Evolutionary conservation across 2,113 vertebrate species (phyloP).

Genomic region (Seriola quinqueradiata): DNA sequence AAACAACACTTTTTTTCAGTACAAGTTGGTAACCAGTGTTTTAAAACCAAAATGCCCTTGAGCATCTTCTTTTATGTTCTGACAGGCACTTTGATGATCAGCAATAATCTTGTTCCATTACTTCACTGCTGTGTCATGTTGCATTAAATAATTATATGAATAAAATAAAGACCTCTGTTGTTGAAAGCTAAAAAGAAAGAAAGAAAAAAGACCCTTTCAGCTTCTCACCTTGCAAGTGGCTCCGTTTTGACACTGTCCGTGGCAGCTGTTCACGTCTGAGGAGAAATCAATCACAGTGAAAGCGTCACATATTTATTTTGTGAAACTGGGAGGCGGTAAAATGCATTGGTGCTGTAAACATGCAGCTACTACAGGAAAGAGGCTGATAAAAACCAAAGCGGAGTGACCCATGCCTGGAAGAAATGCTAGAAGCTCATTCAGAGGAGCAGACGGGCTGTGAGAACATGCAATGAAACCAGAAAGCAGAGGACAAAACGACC

Average conservation of each 20-base stretch:
- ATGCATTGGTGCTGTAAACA: background rate
- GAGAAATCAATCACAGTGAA: slow-evolving; percentile 14
- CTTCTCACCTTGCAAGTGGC: slow-evolving; percentile 91
- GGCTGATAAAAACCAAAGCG: background rate
- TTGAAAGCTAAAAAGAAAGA: background rate
- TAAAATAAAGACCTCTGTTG: slow-evolving; percentile 10
- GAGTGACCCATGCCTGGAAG: slow-evolving; percentile 19
- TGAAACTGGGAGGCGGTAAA: background rate
- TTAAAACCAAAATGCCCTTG: background rate
- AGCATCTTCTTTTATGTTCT: slow-evolving; percentile 5
- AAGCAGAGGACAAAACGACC: background rate
- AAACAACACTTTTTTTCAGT: background rate
- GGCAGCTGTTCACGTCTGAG: slow-evolving; percentile 90
- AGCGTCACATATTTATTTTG: background rate
- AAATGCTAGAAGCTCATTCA: slow-evolving; percentile 33
- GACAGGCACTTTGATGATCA: slow-evolving; percentile 30
- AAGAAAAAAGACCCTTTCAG: background rate
- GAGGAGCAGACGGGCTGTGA: slow-evolving; percentile 10
- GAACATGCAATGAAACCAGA: slow-evolving; percentile 3
- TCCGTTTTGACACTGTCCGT: slow-evolving; percentile 93
- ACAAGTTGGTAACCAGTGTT: background rate
- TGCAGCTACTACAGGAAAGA: slow-evolving; percentile 34
- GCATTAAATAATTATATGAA: background rate
- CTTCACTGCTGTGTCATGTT: background rate
- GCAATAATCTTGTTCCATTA: background rate